Base-by-base conservation (phyloP, 2,888 invertebrate genomes). In the Limnephilus rhombicus region DNA sequence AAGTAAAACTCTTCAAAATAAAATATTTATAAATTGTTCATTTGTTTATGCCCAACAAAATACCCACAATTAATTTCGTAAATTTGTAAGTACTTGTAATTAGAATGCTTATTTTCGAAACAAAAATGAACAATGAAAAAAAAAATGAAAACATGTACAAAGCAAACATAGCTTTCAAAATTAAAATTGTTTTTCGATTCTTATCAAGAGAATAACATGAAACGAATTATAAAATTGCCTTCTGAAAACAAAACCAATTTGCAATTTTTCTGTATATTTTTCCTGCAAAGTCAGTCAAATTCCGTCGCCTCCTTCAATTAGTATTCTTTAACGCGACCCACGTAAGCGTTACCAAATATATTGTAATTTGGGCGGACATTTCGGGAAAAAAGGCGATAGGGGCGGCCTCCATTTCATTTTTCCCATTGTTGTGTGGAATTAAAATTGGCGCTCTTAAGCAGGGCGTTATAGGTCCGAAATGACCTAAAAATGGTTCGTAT, bases 391-490 rank as follows among this genome's bases (percentile, higher is more conserved):
- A 86, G 24, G 24, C 68, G 24, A 68, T 5, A 24, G 45, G 41
- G 29, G n/a, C 15, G 86, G 13, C 12, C 49, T 86, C 86, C 29
- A n/a, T 86, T 86, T 86, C 49, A 49, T 49, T 86, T n/a, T 29
- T 13, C 13, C 49, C 86, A 86, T 86, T 86, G 86, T 86, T 86
- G 86, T 86, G 86, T 86, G 49, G 49, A 49, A 86, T 86, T 86
- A 86, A 86, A 86, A 86, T 86, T 86, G 86, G 86, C 86, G 86
- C 49, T 29, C 86, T 45, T 86, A 49, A 86, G 86, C 15, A 29
- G 49, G 29, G 1, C 29, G 86, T 86, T 86, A 34, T 45, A 15
- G 34, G 24, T 12, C 49, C 29, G 86, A 86, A 86, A 86, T 45
- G 49, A n/a, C 45, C 13, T 45, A 86, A n/a, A n/a, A n/a, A n/a